phyloP scores from a whole-genome alignment of 1,140 invertebrate species.

The Drosophila ogumai region DNA sequence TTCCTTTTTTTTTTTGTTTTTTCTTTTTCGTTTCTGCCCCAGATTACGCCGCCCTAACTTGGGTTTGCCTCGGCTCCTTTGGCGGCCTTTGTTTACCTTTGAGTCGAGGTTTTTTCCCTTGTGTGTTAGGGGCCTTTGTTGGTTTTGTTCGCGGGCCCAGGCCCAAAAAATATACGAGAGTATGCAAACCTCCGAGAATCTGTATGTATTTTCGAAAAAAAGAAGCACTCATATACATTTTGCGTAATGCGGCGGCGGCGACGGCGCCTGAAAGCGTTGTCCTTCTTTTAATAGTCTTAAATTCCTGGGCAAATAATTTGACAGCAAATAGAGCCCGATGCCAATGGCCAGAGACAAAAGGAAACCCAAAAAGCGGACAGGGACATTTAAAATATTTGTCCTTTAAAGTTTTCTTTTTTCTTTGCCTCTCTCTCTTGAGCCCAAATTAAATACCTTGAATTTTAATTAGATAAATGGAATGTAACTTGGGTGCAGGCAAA shows the following conservation, averaged over 20 bases:
- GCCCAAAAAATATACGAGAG: constrained; percentile 9
- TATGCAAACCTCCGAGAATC: constrained; percentile 32
- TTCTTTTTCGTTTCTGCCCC: constrained; percentile 3
- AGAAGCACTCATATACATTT: constrained; percentile 36
- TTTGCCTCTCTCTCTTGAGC: no score
- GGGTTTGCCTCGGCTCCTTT: constrained; percentile 56
- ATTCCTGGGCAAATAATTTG: constrained; percentile 75
- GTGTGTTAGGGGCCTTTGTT: constrained; percentile 60
- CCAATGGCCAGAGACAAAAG: constrained; percentile 44
- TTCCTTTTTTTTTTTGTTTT: not conserved
- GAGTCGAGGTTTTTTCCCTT: constrained; percentile 54
- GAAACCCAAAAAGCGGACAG: not conserved
- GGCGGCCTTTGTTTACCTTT: constrained; percentile 75
- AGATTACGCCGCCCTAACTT: constrained; percentile 42
- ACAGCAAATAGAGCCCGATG: constrained; percentile 64
- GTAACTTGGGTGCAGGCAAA: not conserved
- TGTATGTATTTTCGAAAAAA: constrained; percentile 42
- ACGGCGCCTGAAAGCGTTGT: constrained; percentile 57
- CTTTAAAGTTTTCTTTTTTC: not conserved
- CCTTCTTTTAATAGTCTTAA: constrained; percentile 70
- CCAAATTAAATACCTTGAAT: constrained; percentile 26
- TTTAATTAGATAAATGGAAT: constrained; percentile 16
- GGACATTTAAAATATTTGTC: constrained; percentile 36
- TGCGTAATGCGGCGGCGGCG: constrained; percentile 61
- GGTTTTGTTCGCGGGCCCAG: constrained; percentile 70